Evolutionary conservation across 2,888 invertebrate genomes (phyloP), one percentile per base, ranked within the genome.

Genomic region (Balanococcus diminutus): DNA sequence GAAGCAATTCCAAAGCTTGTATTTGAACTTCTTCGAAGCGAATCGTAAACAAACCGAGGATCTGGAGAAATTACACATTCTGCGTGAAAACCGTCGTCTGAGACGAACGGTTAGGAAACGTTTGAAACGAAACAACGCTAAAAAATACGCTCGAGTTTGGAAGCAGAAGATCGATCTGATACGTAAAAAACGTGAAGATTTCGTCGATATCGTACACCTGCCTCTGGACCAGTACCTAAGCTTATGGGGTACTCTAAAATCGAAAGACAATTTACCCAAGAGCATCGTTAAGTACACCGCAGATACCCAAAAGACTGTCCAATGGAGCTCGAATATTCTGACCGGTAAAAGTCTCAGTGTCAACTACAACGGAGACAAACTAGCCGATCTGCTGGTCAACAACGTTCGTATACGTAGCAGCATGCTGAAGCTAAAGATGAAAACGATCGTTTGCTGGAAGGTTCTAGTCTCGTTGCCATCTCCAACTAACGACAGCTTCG

Each of bases 41-140:
- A 56, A 56, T 28, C 46, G 56, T 28, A 25, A 83, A 14, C 83
- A 56, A n/a, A 9, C 16, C 19, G 83, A 51, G 19, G 14, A n/a
- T 8, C n/a, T 42, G 1, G 16, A n/a, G 2, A 28, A 32, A 31
- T n/a, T 56, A n/a, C 5, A 28, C 5, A 22, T 14, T 4, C 9
- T 9, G 2, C 25, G 22, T 4, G 61, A 61, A 31, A 56, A 83
- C 28, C 46, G 51, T 28, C 39, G 39, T 14, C 32, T 84, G 22
- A 19, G 75, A 25, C 36, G 39, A 75, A 39, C 72, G 22, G 75
- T 84, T 2, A 75, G 14, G 11, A 39, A 46, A 16, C 75, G 75
- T 1, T 72, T 84, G 75, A 84, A 75, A 46, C 42, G 72, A 4
- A 84, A 42, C n/a, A 84, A 75, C 42, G 84, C 84, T 19, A 39